Evolutionary conservation across 2,888 invertebrate genomes (phyloP), one percentile per base, ranked within the genome.

Genomic region (Aelia acuminata): DNA sequence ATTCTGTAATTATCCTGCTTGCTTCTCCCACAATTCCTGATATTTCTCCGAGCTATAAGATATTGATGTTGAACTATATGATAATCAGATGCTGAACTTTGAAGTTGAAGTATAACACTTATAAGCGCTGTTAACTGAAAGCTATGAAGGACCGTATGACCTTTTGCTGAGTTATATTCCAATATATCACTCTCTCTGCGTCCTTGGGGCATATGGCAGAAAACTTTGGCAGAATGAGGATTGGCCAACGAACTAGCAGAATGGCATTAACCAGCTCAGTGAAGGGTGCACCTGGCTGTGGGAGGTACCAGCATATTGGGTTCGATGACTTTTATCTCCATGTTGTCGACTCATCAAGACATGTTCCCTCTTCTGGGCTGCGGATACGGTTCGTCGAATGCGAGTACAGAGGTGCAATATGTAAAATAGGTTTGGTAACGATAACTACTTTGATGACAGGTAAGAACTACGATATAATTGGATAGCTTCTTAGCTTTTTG

Each of bases 261-360:
- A 80, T 47, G 80, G n/a, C 80, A 80, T 80, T 80, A 47, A 47
- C 80, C 22, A 3, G 22, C 43, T 43, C n/a, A 22, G 80, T 11
- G 80, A 80, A 39, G 43, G 43, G 43, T 11, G 13, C 80, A 39
- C n/a, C n/a, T 43, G 80, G 39, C 43, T 80, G 43, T 43, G 80
- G 80, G 80, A 39, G 80, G n/a, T 80, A 80, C 80, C 80, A 80
- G 80, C 80, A 80, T 80, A 10, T 2, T 18, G 43, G 43, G 80
- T 80, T 80, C 80, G 43, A n/a, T 80, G 80, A 70, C 63, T 70
- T 1, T 7, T 31, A 5, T 15, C 18, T 20, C 18, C 63, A 22
- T 70, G 63, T 63, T 15, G 11, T 31, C 35, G 7, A 35, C 15
- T 26, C 57, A 26, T 26, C 11, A 26, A 22, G 63, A 15, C 31